Percentiles rank a stretch among this genome's conserved stretches.
Conservation (phyloP, 2,113 vertebrate genomes). For the Eulacestoma nigropectus region DNA sequence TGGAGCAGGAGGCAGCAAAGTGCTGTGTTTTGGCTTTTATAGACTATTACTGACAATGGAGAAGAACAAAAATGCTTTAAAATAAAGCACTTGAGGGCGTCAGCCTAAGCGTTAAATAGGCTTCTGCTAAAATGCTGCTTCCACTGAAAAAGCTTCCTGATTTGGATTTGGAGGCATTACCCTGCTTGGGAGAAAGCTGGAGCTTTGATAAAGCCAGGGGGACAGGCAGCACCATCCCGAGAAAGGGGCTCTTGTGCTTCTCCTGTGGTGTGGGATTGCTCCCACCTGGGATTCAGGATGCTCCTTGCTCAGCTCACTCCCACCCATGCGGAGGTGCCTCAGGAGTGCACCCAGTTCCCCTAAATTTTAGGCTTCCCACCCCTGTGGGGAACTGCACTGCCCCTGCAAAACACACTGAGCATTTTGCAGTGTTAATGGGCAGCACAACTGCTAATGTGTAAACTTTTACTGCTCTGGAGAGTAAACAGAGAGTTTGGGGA, state of each 20-base stretch:
- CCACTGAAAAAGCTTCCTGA: neutral
- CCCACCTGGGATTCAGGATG: neutral
- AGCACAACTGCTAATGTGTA: neutral
- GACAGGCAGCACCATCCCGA: fast-evolving
- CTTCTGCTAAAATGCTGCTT: conserved; percentile 8
- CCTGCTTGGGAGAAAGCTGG: neutral
- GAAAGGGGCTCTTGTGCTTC: neutral
- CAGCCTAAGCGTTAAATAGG: conserved; percentile 27
- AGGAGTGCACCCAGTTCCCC: neutral
- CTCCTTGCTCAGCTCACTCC: neutral
- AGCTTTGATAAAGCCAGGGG: neutral
- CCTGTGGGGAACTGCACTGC: fast-evolving
- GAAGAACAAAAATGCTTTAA: conserved; percentile 30
- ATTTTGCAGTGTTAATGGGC: neutral
- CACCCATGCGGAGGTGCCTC: no score
- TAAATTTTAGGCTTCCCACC: neutral
- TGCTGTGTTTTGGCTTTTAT: neutral
- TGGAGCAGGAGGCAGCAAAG: neutral
- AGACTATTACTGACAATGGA: conserved; percentile 2
- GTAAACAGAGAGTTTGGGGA: neutral
- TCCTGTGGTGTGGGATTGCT: neutral
- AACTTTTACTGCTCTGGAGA: neutral
- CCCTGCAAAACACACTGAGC: fast-evolving
- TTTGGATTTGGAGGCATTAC: neutral
- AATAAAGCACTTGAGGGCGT: conserved; percentile 27